Evolutionary conservation across 2,888 invertebrate genomes (phyloP), one percentile per base, ranked within the genome.

Genomic region (Cerastis leucographa): DNA sequence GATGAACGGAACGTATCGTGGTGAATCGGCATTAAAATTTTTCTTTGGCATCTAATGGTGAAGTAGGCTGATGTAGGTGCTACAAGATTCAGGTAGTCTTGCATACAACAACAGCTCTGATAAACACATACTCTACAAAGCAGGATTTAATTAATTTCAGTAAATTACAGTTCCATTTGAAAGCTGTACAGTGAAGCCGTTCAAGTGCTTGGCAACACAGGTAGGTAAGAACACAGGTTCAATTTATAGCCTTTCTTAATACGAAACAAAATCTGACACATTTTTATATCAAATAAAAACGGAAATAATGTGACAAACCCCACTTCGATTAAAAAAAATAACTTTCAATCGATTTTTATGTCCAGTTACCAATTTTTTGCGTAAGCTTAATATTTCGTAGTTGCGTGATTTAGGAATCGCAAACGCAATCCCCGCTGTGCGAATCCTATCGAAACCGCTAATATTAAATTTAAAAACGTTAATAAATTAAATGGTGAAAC

Each of bases 1-100:
- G 66, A 77, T 79, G 71, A 86, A 83, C 76, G 74, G 80, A 81
- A 81, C 73, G 66, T 69, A 83, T 75, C 84, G 76, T 76, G 64
- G 62, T 76, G 65, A 74, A 80, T 78, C 74, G 73, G 75, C 71
- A 81, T 73, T 61, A 56, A 54, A 69, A 69, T 74, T 70, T 67
- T 76, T 74, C 78, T 68, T 77, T 62, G 65, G 42, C 62, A 69
- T 49, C 19, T 29, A 35, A 59, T 74, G 44, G 62, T 62, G 42
- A 61, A 29, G n/a, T 61, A 29, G 11, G 35, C 17, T 44, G 40
- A 59, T 76, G 67, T n/a, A 71, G 40, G 12, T n/a, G n/a, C 22
- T 12, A 49, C 59, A 61, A 40, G 9, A 12, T n/a, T 35, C 35
- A 40, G 25, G 22, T 11, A 49, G 17, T 17, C 25, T 54, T 29